Evolutionary conservation across 2,888 invertebrate genomes (phyloP), one percentile per base, ranked within the genome.

Genomic region (Vanessa cardui): DNA sequence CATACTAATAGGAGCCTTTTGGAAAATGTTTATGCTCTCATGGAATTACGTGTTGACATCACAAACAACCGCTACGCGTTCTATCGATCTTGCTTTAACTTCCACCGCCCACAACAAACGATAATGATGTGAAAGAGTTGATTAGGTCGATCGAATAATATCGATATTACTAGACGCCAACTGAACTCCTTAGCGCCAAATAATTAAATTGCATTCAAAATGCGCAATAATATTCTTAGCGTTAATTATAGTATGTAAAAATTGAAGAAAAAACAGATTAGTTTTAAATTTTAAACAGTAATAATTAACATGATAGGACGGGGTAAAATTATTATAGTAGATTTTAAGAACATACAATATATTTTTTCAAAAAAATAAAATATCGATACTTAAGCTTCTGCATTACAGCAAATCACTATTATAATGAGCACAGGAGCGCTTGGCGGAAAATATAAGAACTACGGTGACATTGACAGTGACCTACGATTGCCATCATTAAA

Each of bases 31-130:
- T 75, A 74, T 70, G 63, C 62, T 71, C 74, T 72, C 71, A 71
- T 71, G 72, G 74, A 75, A 74, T 72, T 82, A 78, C 81, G 83
- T 87, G 85, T 87, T 89, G 85, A 85, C 87, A 88, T 86, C 81
- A 86, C 83, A 86, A 87, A 86, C 81, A 82, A 75, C 82, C 80
- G 81, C 84, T 56, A 77, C 77, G 74, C 80, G 80, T 77, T 71
- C 75, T 76, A 77, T 76, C 80, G 82, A 83, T 86, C 84, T 81
- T 80, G 79, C 79, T 39, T 12, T 39, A 39, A 39, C 39, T 75
- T 77, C 77, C 69, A 62, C 72, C 73, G 71, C 76, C 77, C 73
- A 75, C 74, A 71, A 72, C 64, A 73, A 64, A 60, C 60, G 39
- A 49, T 60, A 71, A 66, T 64, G 64, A 54, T 60, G 61, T 61